Percentiles rank a stretch among this genome's conserved stretches.
These are phyloP conservation scores for Aphelocoma californica DNA, from an alignment of 2,797 vertebrate species.

Conservation along the genomic window DNA sequence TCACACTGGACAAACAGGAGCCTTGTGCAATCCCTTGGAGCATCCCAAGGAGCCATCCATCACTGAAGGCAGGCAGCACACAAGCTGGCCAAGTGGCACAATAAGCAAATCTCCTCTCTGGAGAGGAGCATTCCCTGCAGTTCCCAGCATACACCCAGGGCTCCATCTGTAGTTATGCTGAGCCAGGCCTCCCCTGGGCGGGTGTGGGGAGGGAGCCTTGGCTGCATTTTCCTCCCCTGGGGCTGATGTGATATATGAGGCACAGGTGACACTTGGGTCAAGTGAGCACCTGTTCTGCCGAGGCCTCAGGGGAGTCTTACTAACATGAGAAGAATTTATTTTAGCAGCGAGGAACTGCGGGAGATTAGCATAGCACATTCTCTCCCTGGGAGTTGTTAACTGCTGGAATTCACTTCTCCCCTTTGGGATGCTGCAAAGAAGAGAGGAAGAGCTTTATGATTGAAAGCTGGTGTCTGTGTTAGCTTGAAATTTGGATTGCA, in stretches of 20 bases:
- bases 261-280: conserved; percentile 69
- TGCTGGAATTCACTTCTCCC: conserved; percentile 54
- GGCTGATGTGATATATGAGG: conserved; percentile 72
- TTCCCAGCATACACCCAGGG: not conserved
- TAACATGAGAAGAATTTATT: conserved; percentile 72
- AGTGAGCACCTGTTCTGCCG: conserved; percentile 73
- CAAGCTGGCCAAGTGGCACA: not conserved
- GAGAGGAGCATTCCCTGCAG: not conserved
- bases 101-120: not conserved
- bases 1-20: not conserved
- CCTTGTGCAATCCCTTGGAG: not conserved
- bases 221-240: conserved; percentile 18
- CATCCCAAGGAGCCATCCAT: not conserved
- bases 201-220: not conserved
- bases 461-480: not conserved
- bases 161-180: conserved; percentile 30
- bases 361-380: conserved; percentile 45
- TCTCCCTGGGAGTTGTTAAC: conserved; percentile 26
- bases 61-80: not conserved
- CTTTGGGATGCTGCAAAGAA: not conserved
- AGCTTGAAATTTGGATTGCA: not conserved
- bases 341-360: conserved; percentile 6
- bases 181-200: conserved; percentile 21
- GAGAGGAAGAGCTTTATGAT: not conserved
- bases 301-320: conserved; percentile 67